These are phyloP conservation scores for Stenchaetothrips biformis DNA, from an alignment of 2,888 invertebrate species.

Conservation along the genomic window DNA sequence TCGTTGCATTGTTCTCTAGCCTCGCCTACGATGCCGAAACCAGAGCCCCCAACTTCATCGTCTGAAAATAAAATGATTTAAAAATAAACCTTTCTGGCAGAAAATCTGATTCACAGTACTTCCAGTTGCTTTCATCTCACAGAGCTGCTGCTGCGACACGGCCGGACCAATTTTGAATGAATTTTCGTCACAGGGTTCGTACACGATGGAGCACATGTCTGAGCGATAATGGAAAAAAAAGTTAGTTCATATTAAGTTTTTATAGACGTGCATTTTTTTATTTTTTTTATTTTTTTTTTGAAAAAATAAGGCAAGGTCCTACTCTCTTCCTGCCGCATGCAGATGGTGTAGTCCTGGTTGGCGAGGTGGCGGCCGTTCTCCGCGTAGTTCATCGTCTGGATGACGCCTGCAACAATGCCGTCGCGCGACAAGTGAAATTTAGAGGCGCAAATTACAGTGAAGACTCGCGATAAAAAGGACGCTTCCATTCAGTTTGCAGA, in stretches of 20 bases:
- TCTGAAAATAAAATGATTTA: conserved; percentile 28
- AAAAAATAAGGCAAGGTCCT: neutral
- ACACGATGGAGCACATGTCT: conserved; percentile 69
- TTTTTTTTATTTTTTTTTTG: too few species aligned
- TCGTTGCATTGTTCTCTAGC: conserved; percentile 55
- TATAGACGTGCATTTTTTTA: too few species aligned
- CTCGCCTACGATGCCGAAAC: conserved; percentile 37
- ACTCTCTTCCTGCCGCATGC: conserved; percentile 53
- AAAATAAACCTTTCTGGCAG: conserved; percentile 37
- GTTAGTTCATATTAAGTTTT: neutral
- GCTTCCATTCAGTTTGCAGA: too few species aligned
- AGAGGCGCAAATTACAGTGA: neutral
- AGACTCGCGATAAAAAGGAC: neutral
- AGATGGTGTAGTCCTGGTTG: conserved; percentile 71
- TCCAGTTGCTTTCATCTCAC: neutral
- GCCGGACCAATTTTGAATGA: conserved; percentile 69
- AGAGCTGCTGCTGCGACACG: conserved; percentile 19
- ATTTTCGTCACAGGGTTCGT: conserved; percentile 68
- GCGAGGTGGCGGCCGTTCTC: conserved; percentile 76
- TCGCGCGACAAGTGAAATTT: neutral
- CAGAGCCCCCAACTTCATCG: conserved; percentile 40
- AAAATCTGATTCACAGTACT: conserved; percentile 23
- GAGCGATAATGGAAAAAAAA: conserved; percentile 28
- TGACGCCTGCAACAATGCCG: conserved; percentile 48
- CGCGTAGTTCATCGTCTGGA: conserved; percentile 75